Base-by-base conservation (phyloP, 1,140 invertebrate genomes). In the Stenopsyche tienmushanensis region DNA sequence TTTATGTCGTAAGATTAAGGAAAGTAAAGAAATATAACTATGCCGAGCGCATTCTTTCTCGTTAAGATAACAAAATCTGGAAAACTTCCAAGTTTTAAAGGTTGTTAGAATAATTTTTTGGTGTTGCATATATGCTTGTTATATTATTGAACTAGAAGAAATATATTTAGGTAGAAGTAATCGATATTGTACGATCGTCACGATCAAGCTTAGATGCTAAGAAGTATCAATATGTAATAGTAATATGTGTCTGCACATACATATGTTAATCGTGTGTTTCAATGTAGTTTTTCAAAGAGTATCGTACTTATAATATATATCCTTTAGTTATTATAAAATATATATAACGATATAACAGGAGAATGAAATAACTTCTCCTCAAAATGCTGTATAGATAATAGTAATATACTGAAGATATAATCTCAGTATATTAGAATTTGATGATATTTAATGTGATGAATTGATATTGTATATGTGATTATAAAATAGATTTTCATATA, bases 341-440 rank as follows among this genome's bases (percentile, higher is more conserved):
- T 72, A 64, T 73, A 75, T 73, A 75, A 5, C 45, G 8, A 42
- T 55, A 8, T 45, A 17, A 24, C 17, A 23, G 45, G 45, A 47
- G 25, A 58, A 18, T 55, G 29, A 54, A 41, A 58, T 18, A 41
- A 44, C 54, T 29, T 54, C 41, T 29, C 25, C 57, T 25, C 1
- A 45, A 60, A 79, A 82, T 81, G 80, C 80, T 81, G 80, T 81
- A 79, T 80, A 81, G 80, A 82, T 82, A 82, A 82, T 82, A 82
- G 78, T 75, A 75, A 78, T 42, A 60, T 60, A 47, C 57, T 26
- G 41, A 44, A 17, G 42, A 60, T 24, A 42, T 3, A 18, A 25
- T 47, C 57, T 60, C 57, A 20, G 57, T 49, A 60, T 60, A 60
- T 60, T 60, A 47, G 42, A 25, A 25, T 57, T 57, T 57, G 39